Evolutionary conservation across 2,888 invertebrate species (phyloP), one percentile per base, ranked within the genome.

Genomic region (Corbicula japonica): DNA sequence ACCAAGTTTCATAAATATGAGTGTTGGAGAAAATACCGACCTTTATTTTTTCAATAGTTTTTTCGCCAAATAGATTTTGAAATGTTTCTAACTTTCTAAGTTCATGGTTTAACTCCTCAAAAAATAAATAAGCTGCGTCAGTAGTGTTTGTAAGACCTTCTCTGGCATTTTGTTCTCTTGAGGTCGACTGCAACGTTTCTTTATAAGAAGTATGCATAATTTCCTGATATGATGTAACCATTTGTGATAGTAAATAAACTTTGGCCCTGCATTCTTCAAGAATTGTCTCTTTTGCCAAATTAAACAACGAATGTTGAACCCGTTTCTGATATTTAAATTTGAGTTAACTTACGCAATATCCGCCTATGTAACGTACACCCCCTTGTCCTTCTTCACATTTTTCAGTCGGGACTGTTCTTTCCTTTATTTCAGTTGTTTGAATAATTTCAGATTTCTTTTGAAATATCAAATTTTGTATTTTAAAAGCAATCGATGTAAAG

Each of bases 341-440:
- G n/a, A 65, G 12, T 65, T 34, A 50, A 65, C 65, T 65, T 5
- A 65, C 34, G 34, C 52, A 65, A 21, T 65, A 65, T 4, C 50
- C 65, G 10, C 46, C 52, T 26, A 65, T 50, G 28, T 65, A 65
- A 30, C 65, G 30, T 6, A 65, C 50, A 4, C 10, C 32, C 3
- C 65, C 65, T 34, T 61, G 35, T 12, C 41, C 61, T 41, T 61
- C 61, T 38, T 61, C 61, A 41, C 21, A 61, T 35, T 61, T 61
- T 38, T 61, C 61, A 18, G 38, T 38, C 3, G 61, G 61, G 15
- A 28, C 41, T 23, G 32, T 5, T 23, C 65, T 48, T 50, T 65
- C 65, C 26, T 30, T 38, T 21, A 50, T 34, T 15, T 23, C 5
- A 34, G 65, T n/a, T 2, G 34, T 34, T 48, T 46, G 4, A 30